A percentile compares a stretch with the other conserved stretches of the same genome.
Conservation (phyloP, 1,140 invertebrate species). For the Anoplophora glabripennis region DNA sequence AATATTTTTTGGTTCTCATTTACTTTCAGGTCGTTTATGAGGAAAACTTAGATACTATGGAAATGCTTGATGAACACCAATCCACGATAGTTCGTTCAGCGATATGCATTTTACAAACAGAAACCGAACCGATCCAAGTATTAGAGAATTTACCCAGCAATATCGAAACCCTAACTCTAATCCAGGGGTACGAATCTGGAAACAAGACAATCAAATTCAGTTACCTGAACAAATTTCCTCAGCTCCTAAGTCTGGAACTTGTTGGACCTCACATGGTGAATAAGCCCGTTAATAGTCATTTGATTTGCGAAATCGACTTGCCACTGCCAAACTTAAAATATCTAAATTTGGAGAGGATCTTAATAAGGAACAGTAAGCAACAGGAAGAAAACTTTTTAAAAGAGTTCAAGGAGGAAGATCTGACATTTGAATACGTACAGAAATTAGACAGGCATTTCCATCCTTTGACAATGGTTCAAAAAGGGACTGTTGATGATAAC, state of each 20-base stretch:
- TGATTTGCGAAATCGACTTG: constrained; percentile 49
- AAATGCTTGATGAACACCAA: constrained; percentile 38
- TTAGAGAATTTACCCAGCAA: constrained; percentile 54
- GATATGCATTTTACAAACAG: constrained; percentile 57
- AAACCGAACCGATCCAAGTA: constrained; percentile 49
- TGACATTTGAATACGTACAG: constrained; percentile 44
- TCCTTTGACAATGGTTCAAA: constrained; percentile 41
- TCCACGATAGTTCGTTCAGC: constrained; percentile 52
- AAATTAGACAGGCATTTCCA: constrained; percentile 36
- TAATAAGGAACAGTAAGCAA: constrained; percentile 44
- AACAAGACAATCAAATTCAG: constrained; percentile 55
- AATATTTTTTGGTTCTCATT: neutral
- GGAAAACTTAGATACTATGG: constrained; percentile 37
- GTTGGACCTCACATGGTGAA: constrained; percentile 52
- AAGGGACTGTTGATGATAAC: constrained; percentile 52
- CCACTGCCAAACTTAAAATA: constrained; percentile 48
- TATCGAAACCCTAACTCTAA: constrained; percentile 54
- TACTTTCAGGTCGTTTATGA: constrained; percentile 42
- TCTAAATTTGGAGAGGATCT: constrained; percentile 51
- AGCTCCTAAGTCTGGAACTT: constrained; percentile 59
- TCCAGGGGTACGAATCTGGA: constrained; percentile 50
- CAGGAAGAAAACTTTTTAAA: constrained; percentile 41
- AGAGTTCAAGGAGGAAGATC: constrained; percentile 38
- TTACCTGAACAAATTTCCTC: constrained; percentile 53
- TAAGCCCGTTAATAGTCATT: constrained; percentile 34